Evolutionary conservation across 1,140 invertebrate species (phyloP).

Genomic region (Gryon sp.): DNA sequence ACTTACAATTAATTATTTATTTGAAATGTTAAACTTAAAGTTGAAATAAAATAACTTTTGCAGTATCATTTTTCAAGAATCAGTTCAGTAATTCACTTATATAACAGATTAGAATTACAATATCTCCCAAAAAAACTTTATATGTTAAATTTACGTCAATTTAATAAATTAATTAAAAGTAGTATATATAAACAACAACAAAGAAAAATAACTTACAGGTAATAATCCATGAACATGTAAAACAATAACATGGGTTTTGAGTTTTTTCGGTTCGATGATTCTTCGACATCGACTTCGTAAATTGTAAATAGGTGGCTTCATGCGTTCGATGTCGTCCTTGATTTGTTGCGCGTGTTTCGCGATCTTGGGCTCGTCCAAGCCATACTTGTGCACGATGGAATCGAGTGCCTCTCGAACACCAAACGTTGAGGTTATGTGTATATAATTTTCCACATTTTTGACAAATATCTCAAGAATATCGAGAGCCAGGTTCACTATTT

Average conservation of each 20-base stretch:
- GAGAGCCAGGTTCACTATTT: constrained; percentile 73
- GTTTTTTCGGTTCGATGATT: constrained; percentile 77
- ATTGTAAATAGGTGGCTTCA: constrained; percentile 79
- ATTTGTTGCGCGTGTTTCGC: constrained; percentile 72
- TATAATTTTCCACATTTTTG: constrained; percentile 77
- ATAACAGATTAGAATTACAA: too few species aligned
- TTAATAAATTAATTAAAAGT: too few species aligned
- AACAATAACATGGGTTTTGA: constrained; percentile 76
- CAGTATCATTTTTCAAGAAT: too few species aligned
- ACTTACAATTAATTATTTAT: too few species aligned
- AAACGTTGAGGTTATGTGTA: constrained; percentile 78
- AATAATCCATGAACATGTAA: constrained; percentile 76
- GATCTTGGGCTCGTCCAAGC: constrained; percentile 70
- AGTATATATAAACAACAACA: not conserved
- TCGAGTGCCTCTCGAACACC: constrained; percentile 77
- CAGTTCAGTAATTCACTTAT: too few species aligned
- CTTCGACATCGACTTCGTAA: constrained; percentile 75
- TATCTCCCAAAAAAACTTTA: too few species aligned
- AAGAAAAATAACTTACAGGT: constrained; percentile 67
- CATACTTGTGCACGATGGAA: constrained; percentile 74
- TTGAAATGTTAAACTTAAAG: too few species aligned
- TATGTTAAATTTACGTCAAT: too few species aligned
- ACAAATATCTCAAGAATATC: constrained; percentile 76
- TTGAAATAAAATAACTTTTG: too few species aligned
- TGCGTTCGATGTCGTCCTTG: constrained; percentile 76